Conservation (phyloP, 1,140 invertebrate species). For the Cepaea nemoralis region DNA sequence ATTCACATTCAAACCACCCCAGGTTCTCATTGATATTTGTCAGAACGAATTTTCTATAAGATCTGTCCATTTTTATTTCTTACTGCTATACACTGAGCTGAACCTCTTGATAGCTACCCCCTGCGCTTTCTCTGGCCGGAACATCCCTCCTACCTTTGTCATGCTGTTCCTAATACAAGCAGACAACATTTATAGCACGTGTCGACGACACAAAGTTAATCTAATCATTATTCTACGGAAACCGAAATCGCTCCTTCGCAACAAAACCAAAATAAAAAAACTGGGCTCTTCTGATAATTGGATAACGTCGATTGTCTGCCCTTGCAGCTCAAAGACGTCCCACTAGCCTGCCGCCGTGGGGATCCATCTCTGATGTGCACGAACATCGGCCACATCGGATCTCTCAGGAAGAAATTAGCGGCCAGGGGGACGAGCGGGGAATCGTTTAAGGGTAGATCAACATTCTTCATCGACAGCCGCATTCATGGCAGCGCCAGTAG, state of each 20-base stretch:
- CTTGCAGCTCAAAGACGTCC: constrained; percentile 16
- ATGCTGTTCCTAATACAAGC: neutral
- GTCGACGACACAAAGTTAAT: constrained; percentile 17
- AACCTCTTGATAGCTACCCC: no score
- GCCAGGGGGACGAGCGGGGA: neutral
- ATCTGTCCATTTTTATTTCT: no score
- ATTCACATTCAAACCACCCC: no score
- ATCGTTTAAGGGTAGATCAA: constrained; percentile 33
- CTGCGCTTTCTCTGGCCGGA: no score
- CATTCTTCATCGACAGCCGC: constrained; percentile 7
- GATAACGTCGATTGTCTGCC: constrained; percentile 31
- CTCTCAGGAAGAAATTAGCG: constrained; percentile 26
- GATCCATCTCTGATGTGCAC: neutral
- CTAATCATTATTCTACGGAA: constrained; percentile 7
- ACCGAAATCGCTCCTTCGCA: neutral
- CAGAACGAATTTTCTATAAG: no score
- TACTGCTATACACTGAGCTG: no score
- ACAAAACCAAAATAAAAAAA: neutral
- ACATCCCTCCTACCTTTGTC: no score
- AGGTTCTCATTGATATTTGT: no score
- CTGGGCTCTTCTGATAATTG: constrained; percentile 23
- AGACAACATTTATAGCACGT: constrained; percentile 19
- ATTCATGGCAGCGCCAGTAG: neutral
- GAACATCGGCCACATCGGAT: neutral
- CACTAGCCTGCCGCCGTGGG: neutral